Conservation (phyloP, 1,140 invertebrate genomes). For the Brachionus paranguensis region DNA sequence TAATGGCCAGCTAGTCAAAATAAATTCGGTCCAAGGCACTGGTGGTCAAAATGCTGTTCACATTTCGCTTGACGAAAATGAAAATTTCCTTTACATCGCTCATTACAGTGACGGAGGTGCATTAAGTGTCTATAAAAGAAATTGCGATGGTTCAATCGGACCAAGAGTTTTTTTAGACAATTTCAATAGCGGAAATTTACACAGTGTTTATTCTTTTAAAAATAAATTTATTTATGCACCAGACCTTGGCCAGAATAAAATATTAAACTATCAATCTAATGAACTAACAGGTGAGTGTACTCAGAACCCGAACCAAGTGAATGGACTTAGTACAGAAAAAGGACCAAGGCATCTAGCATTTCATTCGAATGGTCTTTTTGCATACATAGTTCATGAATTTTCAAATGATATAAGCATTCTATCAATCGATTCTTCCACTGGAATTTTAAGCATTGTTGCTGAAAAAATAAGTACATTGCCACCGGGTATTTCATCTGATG, state of each 20-base stretch:
- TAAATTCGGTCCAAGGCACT: neutral
- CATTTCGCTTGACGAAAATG: conserved; percentile 4
- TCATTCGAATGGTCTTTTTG: conserved; percentile 28
- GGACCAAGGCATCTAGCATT: conserved; percentile 9
- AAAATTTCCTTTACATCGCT: conserved; percentile 1
- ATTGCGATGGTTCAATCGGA: neutral
- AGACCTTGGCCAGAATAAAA: conserved; percentile 20
- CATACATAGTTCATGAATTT: conserved; percentile 16
- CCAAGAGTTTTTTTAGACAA: conserved; percentile 24
- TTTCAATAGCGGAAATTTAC: conserved; percentile 17
- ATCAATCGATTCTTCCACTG: neutral
- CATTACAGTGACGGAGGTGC: neutral
- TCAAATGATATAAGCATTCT: conserved; percentile 26
- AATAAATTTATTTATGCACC: conserved; percentile 31
- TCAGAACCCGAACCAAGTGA: neutral
- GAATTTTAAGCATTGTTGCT: neutral
- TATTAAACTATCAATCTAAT: neutral
- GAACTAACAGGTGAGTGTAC: neutral
- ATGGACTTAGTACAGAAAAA: neutral
- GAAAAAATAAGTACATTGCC: conserved; percentile 29
- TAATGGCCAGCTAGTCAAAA: conserved; percentile 6
- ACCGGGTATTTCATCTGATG: neutral
- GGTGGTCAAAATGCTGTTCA: conserved; percentile 27
- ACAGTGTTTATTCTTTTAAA: conserved; percentile 24
- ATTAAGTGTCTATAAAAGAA: conserved; percentile 23